These are phyloP conservation scores for Platycheirus rosarum DNA, from an alignment of 2,888 invertebrate species.

Conservation along the genomic window DNA sequence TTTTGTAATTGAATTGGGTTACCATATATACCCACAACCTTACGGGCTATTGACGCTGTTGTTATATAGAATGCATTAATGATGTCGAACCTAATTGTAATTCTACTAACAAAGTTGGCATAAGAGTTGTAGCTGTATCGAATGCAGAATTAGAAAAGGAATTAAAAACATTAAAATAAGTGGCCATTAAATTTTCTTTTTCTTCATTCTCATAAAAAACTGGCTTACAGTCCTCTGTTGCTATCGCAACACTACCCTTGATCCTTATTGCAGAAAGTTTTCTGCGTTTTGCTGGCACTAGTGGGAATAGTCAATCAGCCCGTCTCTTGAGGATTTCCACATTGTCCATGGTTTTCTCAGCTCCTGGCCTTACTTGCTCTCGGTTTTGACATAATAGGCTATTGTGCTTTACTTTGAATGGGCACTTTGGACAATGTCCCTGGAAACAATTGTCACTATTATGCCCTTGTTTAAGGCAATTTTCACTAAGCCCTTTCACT, in stretches of 20 bases:
- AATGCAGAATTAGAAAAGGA: background rate
- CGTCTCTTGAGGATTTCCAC: background rate
- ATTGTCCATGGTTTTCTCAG: background rate
- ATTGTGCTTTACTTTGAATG: background rate
- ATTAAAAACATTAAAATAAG: background rate
- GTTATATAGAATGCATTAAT: background rate
- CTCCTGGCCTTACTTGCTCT: background rate
- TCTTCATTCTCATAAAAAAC: no score
- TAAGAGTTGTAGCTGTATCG: background rate
- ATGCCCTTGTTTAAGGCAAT: conserved; percentile 17
- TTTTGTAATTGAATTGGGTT: background rate
- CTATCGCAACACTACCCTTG: no score
- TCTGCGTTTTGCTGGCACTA: no score
- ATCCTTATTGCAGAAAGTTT: no score
- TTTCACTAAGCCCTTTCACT: background rate
- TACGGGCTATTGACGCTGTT: background rate
- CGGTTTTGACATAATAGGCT: background rate
- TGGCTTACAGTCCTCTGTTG: no score
- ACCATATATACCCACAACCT: background rate
- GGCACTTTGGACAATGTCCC: background rate
- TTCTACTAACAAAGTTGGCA: background rate
- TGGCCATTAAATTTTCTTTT: no score
- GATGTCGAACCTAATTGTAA: background rate
- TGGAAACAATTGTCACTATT: background rate
- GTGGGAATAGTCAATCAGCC: no score